Conservation (phyloP, 1,140 invertebrate genomes). For the Mercenaria mercenaria region DNA sequence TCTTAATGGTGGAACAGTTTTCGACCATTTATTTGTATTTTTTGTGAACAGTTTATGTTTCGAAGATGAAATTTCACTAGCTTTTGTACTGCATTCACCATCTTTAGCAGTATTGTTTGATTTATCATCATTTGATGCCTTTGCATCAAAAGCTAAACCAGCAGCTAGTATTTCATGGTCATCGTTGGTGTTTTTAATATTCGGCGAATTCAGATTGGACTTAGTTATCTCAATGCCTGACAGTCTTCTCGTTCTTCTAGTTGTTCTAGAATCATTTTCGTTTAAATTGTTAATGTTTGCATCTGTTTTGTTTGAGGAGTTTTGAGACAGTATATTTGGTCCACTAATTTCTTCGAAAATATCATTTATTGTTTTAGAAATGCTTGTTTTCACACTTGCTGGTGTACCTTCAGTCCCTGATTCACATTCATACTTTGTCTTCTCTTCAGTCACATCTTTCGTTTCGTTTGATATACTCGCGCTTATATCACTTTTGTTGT, state of each 20-base stretch:
- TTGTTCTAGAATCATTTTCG: neutral
- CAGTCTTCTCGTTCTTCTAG: neutral
- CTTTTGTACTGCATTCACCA: neutral
- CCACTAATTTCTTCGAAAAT: neutral
- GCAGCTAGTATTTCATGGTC: neutral
- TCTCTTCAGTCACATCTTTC: neutral
- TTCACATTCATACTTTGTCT: neutral
- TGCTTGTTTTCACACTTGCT: neutral
- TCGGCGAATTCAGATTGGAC: neutral
- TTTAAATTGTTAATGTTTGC: neutral
- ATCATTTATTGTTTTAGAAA: conserved; percentile 5
- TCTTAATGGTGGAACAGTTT: conserved; percentile 37
- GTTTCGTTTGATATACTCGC: neutral
- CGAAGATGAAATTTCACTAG: neutral
- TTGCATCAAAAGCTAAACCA: neutral
- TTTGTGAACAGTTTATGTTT: conserved; percentile 14
- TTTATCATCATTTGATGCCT: neutral
- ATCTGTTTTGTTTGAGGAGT: neutral
- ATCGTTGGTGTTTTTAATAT: neutral
- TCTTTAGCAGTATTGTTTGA: neutral
- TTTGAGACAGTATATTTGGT: neutral
- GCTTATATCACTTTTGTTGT: neutral
- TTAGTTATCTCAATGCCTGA: conserved; percentile 19
- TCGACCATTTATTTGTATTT: neutral
- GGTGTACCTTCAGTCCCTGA: neutral